Conservation (phyloP, 1,140 invertebrate species). For the Zaprionus kolodkinae region DNA sequence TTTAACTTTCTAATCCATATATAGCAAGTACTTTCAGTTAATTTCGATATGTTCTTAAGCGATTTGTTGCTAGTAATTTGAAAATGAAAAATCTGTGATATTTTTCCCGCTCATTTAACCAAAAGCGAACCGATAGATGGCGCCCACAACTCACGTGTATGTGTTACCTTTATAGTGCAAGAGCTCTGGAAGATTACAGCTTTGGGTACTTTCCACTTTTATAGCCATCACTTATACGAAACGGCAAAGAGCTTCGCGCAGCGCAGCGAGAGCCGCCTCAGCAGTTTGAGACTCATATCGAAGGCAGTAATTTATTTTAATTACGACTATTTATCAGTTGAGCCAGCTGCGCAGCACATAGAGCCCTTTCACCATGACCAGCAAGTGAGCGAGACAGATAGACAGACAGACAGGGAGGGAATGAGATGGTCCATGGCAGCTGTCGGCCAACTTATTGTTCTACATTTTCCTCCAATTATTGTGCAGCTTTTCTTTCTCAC, state of each 20-base stretch:
- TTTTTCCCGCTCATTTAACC: background rate
- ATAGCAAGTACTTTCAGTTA: background rate
- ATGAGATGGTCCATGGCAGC: constrained; percentile 15
- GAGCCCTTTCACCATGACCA: constrained; percentile 43
- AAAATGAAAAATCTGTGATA: background rate
- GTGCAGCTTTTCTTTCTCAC: constrained; percentile 30
- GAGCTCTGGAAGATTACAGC: background rate
- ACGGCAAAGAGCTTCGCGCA: background rate
- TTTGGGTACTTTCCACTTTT: background rate
- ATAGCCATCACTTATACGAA: background rate
- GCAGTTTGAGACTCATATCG: constrained; percentile 16
- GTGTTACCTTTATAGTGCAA: constrained; percentile 3
- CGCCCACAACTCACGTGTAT: background rate
- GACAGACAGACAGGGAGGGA: background rate
- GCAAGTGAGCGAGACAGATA: constrained; percentile 5
- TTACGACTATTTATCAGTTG: constrained; percentile 46
- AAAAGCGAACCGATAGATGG: too few relatives aligned
- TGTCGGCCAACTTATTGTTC: constrained; percentile 59
- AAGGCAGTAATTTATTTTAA: constrained; percentile 50
- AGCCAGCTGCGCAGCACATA: constrained; percentile 15
- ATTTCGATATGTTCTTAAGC: background rate
- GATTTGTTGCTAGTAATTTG: background rate
- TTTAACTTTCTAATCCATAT: background rate
- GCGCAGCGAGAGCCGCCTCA: constrained; percentile 13
- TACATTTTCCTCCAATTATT: constrained; percentile 64